Evolutionary conservation across 2,113 vertebrate species (phyloP), one percentile per base, ranked within the genome.

Genomic region (Hippoglossus stenolepis): DNA sequence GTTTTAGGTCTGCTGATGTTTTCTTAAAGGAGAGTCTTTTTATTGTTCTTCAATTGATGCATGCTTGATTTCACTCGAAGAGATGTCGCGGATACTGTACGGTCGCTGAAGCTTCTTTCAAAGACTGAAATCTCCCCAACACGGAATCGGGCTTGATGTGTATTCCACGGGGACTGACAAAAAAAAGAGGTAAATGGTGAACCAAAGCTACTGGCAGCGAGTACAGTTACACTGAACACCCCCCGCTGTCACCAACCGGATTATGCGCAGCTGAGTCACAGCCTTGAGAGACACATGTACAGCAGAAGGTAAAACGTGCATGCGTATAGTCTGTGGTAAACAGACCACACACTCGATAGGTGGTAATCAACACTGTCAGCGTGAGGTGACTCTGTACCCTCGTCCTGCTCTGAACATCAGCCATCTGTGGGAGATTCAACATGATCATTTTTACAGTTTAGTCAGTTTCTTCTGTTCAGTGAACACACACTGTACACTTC

Each of bases 171-270:
- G 18, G 40, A 43, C 18, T 21, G n/a, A 40, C 13, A 43, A 12
- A 13, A 47, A 65, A 65, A 61, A 65, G 24, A 47, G 23, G n/a
- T 24, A 31, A 65, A 80, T 49, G 58, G 61, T 66, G 28, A 75
- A 74, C 17, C 12, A 17, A 53, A 73, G 63, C 54, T 73, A 40
- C 49, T 70, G 51, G 57, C 21, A 53, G 5, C 23, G 18, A 2
- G 75, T 57, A 65, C 74, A 77, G 75, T 80, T 59, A 66, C 57
- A 26, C 64, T 69, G 35, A 82, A 83, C 74, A 71, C 51, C 74
- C 54, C 58, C 63, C 67, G 9, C 13, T 82, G 61, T 77, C 72
- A 68, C 61, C 65, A 76, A 74, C 23, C 15, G 9, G 63, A 71
- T 47, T 65, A 62, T 5, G 51, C 53, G 65, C 59, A 53, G 5